These are phyloP conservation scores for Helicoverpa armigera DNA, from an alignment of 1,140 invertebrate genomes.

Conservation along the genomic window DNA sequence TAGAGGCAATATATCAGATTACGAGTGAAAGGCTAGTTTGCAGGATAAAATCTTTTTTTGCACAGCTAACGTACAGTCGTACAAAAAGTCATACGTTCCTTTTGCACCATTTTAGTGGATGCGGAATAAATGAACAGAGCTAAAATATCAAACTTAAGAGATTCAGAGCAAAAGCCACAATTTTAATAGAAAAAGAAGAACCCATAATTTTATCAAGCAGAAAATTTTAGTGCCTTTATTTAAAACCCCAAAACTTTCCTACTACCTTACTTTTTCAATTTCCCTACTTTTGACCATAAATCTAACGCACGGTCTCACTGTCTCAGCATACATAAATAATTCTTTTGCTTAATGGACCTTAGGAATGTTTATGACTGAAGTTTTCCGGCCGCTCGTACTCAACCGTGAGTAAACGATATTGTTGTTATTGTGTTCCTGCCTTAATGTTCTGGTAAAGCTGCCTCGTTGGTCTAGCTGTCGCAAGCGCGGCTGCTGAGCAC, in stretches of 20 bases:
- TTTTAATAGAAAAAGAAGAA: not conserved
- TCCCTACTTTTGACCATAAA: conserved; percentile 24
- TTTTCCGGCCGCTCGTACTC: conserved; percentile 1
- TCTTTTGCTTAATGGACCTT: conserved; percentile 43
- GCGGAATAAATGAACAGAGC: no score
- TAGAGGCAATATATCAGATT: conserved; percentile 26
- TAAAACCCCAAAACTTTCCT: not conserved
- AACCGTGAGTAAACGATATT: conserved; percentile 11
- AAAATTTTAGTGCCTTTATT: conserved; percentile 34
- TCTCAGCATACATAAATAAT: conserved; percentile 41
- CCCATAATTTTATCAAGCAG: not conserved
- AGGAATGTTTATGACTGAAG: conserved; percentile 40
- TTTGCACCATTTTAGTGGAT: no score
- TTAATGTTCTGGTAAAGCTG: not conserved
- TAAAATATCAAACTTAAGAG: no score
- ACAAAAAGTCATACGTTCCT: no score
- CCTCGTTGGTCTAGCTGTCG: no score
- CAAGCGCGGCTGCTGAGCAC: no score
- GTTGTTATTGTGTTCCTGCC: conserved; percentile 6
- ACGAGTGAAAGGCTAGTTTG: not conserved
- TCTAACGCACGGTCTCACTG: conserved; percentile 30
- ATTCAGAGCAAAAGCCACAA: not conserved
- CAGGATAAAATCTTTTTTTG: not conserved
- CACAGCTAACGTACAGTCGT: not conserved
- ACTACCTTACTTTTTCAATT: conserved; percentile 27